phyloP scores from a whole-genome alignment of 2,888 invertebrate species.

The Amphipoea oculea region DNA sequence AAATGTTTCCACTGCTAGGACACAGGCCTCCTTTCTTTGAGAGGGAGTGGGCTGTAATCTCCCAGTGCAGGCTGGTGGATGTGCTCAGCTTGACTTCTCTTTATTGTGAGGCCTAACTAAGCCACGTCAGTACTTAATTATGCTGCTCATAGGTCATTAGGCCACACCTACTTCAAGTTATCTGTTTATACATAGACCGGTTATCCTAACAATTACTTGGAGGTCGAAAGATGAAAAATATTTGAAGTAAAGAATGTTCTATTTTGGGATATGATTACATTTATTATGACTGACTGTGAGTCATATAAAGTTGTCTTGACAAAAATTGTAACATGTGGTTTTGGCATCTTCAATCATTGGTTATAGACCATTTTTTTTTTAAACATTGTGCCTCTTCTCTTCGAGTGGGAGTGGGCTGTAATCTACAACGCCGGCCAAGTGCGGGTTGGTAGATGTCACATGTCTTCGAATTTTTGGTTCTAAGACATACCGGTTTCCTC shows the following conservation, averaged over 20 bases:
- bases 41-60: not conserved
- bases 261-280: slow-evolving; percentile 47
- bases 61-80: not conserved
- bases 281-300: slow-evolving; percentile 11
- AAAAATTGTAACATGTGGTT: not conserved
- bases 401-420: too few species aligned
- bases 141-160: slow-evolving; percentile 6
- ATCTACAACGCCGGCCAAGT: too few species aligned
- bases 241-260: slow-evolving; percentile 28
- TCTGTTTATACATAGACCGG: slow-evolving; percentile 12
- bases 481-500: too few species aligned
- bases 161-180: slow-evolving; percentile 18
- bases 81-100: too few species aligned
- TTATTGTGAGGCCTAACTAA: not conserved
- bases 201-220: slow-evolving; percentile 5
- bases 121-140: not conserved
- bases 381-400: too few species aligned
- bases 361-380: too few species aligned
- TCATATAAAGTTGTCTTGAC: slow-evolving; percentile 10
- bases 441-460: too few species aligned
- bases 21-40: not conserved
- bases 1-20: not conserved
- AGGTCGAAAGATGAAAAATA: slow-evolving; percentile 16
- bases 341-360: not conserved
- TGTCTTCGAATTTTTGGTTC: too few species aligned